Evolutionary conservation across 2,797 vertebrate species (phyloP).

Genomic region (Clarias platycephalus): DNA sequence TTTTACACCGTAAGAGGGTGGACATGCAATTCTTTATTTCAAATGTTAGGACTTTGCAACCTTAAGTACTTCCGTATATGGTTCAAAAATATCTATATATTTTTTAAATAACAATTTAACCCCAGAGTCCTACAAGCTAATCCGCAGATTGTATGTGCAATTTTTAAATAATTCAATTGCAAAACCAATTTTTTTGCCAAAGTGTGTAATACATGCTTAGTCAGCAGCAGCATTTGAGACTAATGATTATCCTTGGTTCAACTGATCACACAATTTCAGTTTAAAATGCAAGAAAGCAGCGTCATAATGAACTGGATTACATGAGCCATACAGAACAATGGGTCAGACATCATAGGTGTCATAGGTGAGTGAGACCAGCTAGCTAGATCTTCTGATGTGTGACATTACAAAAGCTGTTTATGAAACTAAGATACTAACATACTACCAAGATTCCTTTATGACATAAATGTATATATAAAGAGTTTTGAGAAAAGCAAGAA

Average conservation of each 20-base stretch:
- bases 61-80: too few relatives aligned
- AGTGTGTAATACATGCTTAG: neutral
- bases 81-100: neutral
- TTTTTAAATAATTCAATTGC: too few relatives aligned
- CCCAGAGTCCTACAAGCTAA: neutral
- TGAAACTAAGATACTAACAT: neutral
- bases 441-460: neutral
- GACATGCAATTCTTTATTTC: neutral
- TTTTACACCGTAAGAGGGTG: too few relatives aligned
- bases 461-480: neutral
- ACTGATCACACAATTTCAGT: neutral
- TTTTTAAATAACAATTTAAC: neutral
- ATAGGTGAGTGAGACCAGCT: neutral
- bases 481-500: too few relatives aligned
- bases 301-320: neutral
- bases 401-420: neutral
- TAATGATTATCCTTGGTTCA: neutral
- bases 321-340: too few relatives aligned
- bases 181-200: neutral
- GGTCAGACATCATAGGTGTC: too few relatives aligned
- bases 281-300: neutral
- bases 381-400: neutral
- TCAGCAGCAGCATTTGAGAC: neutral
- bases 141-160: neutral
- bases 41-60: neutral